Percentiles rank a stretch among this genome's conserved stretches.
These are phyloP conservation scores for Thalassarche chlororhynchos DNA, from an alignment of 2,113 vertebrate genomes.

Conservation along the genomic window DNA sequence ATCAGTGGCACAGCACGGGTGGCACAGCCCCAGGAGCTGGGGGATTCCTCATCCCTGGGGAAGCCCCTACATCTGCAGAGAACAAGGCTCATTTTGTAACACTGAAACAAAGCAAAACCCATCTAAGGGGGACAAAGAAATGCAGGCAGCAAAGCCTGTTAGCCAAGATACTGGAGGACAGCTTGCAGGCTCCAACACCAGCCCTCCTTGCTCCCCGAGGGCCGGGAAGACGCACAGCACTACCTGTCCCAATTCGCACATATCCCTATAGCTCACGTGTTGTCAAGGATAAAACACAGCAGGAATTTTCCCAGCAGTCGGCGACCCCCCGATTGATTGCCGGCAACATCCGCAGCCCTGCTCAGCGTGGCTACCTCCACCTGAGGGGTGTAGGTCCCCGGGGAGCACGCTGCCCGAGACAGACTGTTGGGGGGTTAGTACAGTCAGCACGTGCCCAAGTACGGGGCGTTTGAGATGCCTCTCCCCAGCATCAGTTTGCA, in stretches of 20 bases:
- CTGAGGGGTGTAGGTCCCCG: rapidly evolving
- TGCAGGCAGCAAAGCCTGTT: neutral
- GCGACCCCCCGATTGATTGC: neutral
- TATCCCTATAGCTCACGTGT: neutral
- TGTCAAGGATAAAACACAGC: neutral
- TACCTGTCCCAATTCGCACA: rapidly evolving
- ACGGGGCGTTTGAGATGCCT: neutral
- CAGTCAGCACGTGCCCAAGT: neutral
- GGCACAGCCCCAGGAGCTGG: neutral
- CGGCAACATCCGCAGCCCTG: rapidly evolving
- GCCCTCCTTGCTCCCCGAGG: neutral
- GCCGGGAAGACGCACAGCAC: neutral
- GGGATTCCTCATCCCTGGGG: neutral
- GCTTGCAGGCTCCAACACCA: neutral
- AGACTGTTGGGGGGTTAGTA: neutral
- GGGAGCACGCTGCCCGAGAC: neutral
- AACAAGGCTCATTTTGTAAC: neutral
- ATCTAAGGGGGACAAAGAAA: neutral
- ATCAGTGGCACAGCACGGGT: neutral
- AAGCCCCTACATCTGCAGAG: neutral
- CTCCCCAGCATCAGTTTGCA: neutral
- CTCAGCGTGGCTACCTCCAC: neutral
- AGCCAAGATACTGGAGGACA: rapidly evolving
- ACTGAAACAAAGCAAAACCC: neutral
- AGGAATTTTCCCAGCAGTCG: neutral